Base-by-base conservation (phyloP, 2,888 invertebrate species). In the Drosophila gaucha region DNA sequence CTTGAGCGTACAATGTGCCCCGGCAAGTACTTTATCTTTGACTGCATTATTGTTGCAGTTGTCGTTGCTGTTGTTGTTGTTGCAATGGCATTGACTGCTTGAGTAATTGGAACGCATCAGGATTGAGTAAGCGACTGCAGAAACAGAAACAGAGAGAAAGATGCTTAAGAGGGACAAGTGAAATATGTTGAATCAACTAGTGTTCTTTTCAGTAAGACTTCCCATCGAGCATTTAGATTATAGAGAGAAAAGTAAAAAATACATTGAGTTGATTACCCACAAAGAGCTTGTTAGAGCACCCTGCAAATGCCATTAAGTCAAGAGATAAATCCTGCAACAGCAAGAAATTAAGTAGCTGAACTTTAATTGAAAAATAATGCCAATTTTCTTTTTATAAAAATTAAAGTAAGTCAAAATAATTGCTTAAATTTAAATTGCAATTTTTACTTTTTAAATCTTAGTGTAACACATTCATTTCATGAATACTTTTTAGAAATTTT, bases 61-160 rank as follows among this genome's bases (percentile, higher is more conserved):
- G 41, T 10, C 14, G 36, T 38, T 47, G 39, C 3, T 30, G 18
- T 14, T 50, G 36, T 18, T 30, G 20, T 18, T 6, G 18, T 52
- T 22, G 64, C 66, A 66, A 39, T 71, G 74, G 67, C 86, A 85
- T 85, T 80, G 82, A 80, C 75, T 82, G 83, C 75, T 69, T 82
- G 78, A 80, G 75, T 75, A 86, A 78, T 79, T 82, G 80, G 79
- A 60, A 69, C 65, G 65, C 67, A 70, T 79, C 80, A 62, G 62
- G 64, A 64, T 71, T 20, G 20, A 43, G 55, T 49, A 44, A 50
- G 41, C 36, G 47, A n/a, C 16, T 22, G 44, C n/a, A 18, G 22
- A 12, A 44, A 36, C 20, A 49, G 22, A 60, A 39, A 20, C 31
- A 28, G 10, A 20, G 22, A 28, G 14, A 43, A 10, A 22, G 9